Evolutionary conservation across 2,797 vertebrate genomes (phyloP).

Genomic region (Zalophus californianus): DNA sequence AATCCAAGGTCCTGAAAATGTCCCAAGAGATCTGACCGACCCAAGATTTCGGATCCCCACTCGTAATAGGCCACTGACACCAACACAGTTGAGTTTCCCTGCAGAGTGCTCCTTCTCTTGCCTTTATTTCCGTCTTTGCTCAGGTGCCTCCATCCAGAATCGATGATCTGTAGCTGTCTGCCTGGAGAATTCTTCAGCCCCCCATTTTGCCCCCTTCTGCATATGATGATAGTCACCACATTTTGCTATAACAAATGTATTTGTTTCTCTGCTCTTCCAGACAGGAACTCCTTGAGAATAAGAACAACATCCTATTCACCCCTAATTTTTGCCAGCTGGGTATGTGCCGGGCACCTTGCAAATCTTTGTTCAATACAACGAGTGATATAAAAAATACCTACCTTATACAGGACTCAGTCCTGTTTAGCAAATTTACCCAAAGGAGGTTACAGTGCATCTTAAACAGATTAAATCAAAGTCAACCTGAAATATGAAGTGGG

Average conservation of each 20-base stretch:
- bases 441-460: background rate
- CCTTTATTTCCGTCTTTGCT: background rate
- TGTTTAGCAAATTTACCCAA: background rate
- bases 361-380: background rate
- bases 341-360: background rate
- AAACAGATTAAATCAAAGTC: background rate
- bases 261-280: background rate
- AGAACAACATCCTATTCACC: background rate
- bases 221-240: background rate
- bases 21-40: background rate
- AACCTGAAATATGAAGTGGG: background rate
- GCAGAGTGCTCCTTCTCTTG: fast-evolving
- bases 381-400: background rate
- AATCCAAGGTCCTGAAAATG: background rate
- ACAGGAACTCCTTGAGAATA: background rate
- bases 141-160: background rate
- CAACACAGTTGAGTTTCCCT: background rate
- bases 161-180: background rate
- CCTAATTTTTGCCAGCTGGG: background rate
- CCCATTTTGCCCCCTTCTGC: background rate
- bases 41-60: background rate
- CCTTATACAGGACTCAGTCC: background rate
- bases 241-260: background rate
- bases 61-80: background rate
- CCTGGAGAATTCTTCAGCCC: background rate